Evolutionary conservation across 2,888 invertebrate species (phyloP), one percentile per base, ranked within the genome.

Genomic region (Aplocera efformata): DNA sequence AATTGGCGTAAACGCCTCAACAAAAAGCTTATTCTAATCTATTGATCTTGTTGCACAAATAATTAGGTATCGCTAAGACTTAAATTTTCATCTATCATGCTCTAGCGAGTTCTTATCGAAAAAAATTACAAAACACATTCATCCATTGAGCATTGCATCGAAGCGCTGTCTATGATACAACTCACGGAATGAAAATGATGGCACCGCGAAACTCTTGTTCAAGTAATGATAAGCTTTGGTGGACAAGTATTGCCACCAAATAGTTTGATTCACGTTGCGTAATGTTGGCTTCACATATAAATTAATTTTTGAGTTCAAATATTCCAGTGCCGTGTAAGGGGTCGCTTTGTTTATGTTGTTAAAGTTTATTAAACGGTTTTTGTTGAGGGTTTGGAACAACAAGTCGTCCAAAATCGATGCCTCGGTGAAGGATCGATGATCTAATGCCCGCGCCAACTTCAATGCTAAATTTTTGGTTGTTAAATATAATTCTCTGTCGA

Each of bases 101-200:
- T n/a, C n/a, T n/a, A n/a, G n/a, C n/a, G n/a, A n/a, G n/a, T n/a
- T n/a, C n/a, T n/a, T n/a, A n/a, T n/a, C n/a, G n/a, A n/a, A n/a
- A n/a, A n/a, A n/a, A n/a, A n/a, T n/a, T n/a, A n/a, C n/a, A n/a
- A n/a, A n/a, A n/a, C n/a, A n/a, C n/a, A n/a, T n/a, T n/a, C n/a
- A n/a, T n/a, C n/a, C n/a, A n/a, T n/a, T n/a, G n/a, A n/a, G n/a
- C n/a, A n/a, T n/a, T n/a, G n/a, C n/a, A n/a, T n/a, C n/a, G n/a
- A n/a, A n/a, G n/a, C n/a, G n/a, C n/a, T n/a, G n/a, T n/a, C n/a
- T n/a, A n/a, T n/a, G n/a, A n/a, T n/a, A n/a, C n/a, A n/a, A 79
- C 84, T 72, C 72, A 86, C 86, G 72, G 55, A 79, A 86, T 32
- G 72, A 77, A 23, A 65, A 74, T 1, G 82, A 71, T 1, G 86